Base-by-base conservation (phyloP, 2,888 invertebrate genomes). In the Iselma pallidipennis region DNA sequence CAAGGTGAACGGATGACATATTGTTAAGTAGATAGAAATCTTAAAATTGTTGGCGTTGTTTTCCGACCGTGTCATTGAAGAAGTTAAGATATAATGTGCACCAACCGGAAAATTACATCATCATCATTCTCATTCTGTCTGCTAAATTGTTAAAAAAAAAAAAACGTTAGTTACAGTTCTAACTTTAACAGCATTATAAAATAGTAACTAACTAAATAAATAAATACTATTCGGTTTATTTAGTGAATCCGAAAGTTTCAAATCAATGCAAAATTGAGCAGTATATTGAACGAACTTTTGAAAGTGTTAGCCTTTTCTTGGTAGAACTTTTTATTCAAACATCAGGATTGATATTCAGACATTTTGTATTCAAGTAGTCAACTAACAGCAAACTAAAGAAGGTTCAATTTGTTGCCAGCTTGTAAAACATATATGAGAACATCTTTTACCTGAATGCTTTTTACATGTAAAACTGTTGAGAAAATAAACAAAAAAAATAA, bases 31-130 rank as follows among this genome's bases (percentile, higher is more conserved):
- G 51, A 33, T 55, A 60, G 37, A 37, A 54, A 45, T 54, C 49
- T 33, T 49, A 26, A 61, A 61, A 49, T 57, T 57, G 57, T 23
- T 48, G 29, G 33, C 55, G 54, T 49, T 57, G 61, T 57, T 57
- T 61, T 55, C 33, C 61, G 57, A 57, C 42, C 61, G 55, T 61
- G 57, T 61, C 55, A 61, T 61, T 61, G 61, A 61, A 59, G 59
- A 48, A 57, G 57, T 23, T 56, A 48, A 59, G 58, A 49, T 58
- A 54, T 59, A 45, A 57, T 50, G 42, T 54, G 53, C 65, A 59
- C 51, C 55, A 58, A 48, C 61, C 65, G 67, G 65, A 67, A 67
- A 67, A 67, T 67, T 67, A 52, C 25, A 61, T 63, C 58, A 55
- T n/a, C 26, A 12, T 31, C 29, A 19, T 31, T 7, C 16, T 37